Evolutionary conservation across 2,888 invertebrate species (phyloP), one percentile per base, ranked within the genome.

Genomic region (Troides aeacus): DNA sequence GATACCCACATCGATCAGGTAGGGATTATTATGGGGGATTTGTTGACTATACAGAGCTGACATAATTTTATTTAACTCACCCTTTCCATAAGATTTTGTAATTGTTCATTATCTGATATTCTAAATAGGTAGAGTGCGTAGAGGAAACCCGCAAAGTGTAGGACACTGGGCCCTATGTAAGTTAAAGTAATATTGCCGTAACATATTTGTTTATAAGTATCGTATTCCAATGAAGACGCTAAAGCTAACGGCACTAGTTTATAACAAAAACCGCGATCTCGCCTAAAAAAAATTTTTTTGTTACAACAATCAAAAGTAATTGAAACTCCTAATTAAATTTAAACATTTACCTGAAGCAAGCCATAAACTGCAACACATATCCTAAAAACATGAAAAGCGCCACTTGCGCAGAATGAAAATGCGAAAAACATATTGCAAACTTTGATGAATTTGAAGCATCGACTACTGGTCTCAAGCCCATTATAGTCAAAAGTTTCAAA

Each of bases 61-160:
- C 50, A 17, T 46, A 17, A 50, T 15, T 50, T 50, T 50, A 18
- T 50, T 50, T 21, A 57, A 81, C 90, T 89, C 80, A 95, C 97
- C 77, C 96, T 93, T 85, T 97, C 97, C 94, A 97, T 96, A 64
- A 97, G 90, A 88, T 96, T 96, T 77, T 96, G 96, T 66, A 97
- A 84, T 78, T 97, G 97, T 81, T 97, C 97, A 81, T 96, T 96
- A 82, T 97, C 96, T 50, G 95, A 94, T 74, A 95, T 93, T 77
- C 97, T 93, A 82, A 96, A 96, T 65, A 96, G 90, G 79, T 95
- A 94, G 67, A 97, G 90, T 0, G 96, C 95, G 74, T 96, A 95
- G 21, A 96, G 77, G 80, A 96, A 97, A 18, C 96, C 96, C 62
- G 93, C 74, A 68, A 97, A 93, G 86, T 97, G 96, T 42, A 97